phyloP scores from a whole-genome alignment of 2,113 vertebrate genomes.

The Macquaria ambigua region DNA sequence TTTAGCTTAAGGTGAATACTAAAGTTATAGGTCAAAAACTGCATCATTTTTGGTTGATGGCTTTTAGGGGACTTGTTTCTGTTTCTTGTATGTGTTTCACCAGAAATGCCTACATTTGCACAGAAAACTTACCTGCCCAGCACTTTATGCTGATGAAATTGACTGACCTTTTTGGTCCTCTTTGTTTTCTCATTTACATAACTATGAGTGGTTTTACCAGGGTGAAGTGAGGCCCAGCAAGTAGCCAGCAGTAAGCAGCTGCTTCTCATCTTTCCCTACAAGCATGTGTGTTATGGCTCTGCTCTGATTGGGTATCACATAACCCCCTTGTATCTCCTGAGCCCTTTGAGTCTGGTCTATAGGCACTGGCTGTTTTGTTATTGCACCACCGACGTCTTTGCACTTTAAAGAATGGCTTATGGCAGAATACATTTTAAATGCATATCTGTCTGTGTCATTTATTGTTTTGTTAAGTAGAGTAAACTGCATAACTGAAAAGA shows the following conservation, averaged over 20 bases:
- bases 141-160: neutral
- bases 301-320: constrained; percentile 72
- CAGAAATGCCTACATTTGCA: neutral
- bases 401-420: constrained; percentile 4
- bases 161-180: constrained; percentile 21
- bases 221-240: constrained; percentile 48
- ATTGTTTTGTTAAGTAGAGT: constrained; percentile 19
- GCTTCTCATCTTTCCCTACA: constrained; percentile 76
- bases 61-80: neutral
- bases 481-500: neutral
- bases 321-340: constrained; percentile 65
- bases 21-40: neutral
- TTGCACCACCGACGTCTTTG: constrained; percentile 27
- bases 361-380: constrained; percentile 47
- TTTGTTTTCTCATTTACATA: constrained; percentile 53
- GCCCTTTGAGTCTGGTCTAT: constrained; percentile 45
- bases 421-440: constrained; percentile 12
- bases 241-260: constrained; percentile 74
- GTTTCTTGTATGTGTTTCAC: neutral
- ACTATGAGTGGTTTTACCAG: constrained; percentile 54
- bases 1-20: neutral
- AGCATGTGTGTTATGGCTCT: constrained; percentile 70
- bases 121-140: constrained; percentile 8
- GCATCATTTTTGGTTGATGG: neutral
- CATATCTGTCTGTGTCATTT: constrained; percentile 2